Evolutionary conservation across 1,140 invertebrate genomes (phyloP), one percentile per base, ranked within the genome.

Genomic region (Periplaneta americana): DNA sequence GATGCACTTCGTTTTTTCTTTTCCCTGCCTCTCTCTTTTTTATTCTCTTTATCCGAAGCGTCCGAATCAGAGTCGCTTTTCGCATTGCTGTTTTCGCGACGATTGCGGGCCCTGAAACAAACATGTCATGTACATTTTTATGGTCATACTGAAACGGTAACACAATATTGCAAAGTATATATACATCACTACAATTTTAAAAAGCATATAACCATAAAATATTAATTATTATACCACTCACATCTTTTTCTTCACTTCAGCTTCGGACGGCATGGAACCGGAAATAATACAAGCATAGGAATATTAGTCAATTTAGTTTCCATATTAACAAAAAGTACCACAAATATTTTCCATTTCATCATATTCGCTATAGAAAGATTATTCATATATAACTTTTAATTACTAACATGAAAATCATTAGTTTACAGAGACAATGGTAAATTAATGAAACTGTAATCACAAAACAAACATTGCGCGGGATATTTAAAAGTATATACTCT

Each of bases 11-110:
- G 92, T 86, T 92, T 91, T 84, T 93, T 93, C 33, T 88, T 90
- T 15, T 93, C 92, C 83, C 92, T 89, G 32, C 86, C 88, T 84
- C 88, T 87, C 83, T 91, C 90, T 84, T 93, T 93, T 86, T 94
- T 94, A 86, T 92, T 93, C 74, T 94, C 93, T 87, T 94, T 94
- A 77, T 93, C 92, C n/a, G 90, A 89, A 32, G 89, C 87, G 83
- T 91, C 91, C 15, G 91, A 90, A 33, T 92, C 91, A 75, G 83
- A 83, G 78, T 80, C 83, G 39, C 89, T 90, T 83, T 89, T 89
- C 1, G 87, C 88, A n/a, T 86, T 84, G 80, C 88, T 89, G 28
- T 31, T 39, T 74, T 89, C 88, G 74, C 91, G 92, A 84, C 92
- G 90, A 85, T 91, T 93, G 81, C 91, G 89, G 84, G 92, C 92